phyloP scores from a whole-genome alignment of 2,113 vertebrate genomes.

The Oriolus oriolus region DNA sequence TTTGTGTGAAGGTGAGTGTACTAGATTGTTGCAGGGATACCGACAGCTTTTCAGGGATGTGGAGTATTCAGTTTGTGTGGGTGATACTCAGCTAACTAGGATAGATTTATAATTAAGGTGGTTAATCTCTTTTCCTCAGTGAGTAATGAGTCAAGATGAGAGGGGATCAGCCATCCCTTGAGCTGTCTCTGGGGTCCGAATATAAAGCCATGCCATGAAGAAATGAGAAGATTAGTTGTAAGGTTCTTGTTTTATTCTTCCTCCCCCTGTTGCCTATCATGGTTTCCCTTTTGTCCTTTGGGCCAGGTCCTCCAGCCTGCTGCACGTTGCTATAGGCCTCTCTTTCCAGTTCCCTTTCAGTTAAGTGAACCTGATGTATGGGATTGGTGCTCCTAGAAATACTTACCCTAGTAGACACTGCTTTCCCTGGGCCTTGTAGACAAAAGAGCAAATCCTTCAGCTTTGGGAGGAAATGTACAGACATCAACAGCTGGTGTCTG shows the following conservation, averaged over 20 bases:
- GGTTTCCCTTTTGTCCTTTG: not conserved
- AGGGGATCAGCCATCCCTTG: not conserved
- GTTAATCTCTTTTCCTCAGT: not conserved
- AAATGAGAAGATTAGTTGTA: not conserved
- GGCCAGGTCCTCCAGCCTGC: not conserved
- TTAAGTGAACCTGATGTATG: not conserved
- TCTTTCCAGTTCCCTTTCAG: not conserved
- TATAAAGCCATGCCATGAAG: not conserved
- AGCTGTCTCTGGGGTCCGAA: not conserved
- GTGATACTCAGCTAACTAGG: not conserved
- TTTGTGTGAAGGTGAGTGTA: not conserved
- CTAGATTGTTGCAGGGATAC: not conserved
- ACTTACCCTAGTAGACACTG: not conserved
- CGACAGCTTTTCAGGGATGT: not conserved
- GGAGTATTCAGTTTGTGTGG: not conserved
- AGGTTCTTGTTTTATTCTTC: not conserved
- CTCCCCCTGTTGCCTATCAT: accelerated
- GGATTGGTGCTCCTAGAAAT: not conserved
- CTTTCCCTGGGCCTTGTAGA: not conserved
- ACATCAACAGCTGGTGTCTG: not conserved
- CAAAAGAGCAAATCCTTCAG: not conserved
- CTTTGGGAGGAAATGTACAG: not conserved
- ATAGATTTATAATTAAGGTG: not conserved
- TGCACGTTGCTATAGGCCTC: not conserved
- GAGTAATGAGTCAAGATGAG: not conserved